Conservation (phyloP, 1,140 invertebrate species). For the Anastrepha obliqua region DNA sequence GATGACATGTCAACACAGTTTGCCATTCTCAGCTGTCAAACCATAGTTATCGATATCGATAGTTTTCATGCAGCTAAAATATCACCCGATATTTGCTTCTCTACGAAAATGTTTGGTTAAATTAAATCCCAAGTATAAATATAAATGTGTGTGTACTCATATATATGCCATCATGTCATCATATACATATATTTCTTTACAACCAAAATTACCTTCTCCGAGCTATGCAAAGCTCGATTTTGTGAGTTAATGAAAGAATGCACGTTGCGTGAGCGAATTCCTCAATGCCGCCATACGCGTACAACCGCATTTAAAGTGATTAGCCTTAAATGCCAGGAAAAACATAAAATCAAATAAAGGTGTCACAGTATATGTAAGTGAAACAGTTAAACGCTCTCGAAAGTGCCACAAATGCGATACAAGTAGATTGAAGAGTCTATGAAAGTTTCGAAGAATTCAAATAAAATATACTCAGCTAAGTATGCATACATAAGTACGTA, state of each 20-base stretch:
- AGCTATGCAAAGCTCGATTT: neutral
- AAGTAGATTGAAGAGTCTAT: neutral
- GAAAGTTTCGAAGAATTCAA: neutral
- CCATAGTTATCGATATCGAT: too few relatives aligned
- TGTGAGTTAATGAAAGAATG: neutral
- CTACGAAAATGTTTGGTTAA: too few relatives aligned
- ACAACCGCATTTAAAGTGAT: neutral
- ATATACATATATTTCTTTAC: too few relatives aligned
- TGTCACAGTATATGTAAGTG: neutral
- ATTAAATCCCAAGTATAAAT: too few relatives aligned
- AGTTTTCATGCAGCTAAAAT: too few relatives aligned
- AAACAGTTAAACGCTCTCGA: neutral
- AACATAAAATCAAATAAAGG: conserved; percentile 15
- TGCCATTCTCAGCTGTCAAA: too few relatives aligned
- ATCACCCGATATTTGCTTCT: too few relatives aligned
- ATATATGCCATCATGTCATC: too few relatives aligned
- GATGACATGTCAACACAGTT: too few relatives aligned
- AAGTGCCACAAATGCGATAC: neutral
- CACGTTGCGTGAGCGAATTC: neutral
- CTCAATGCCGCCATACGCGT: neutral
- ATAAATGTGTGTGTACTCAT: too few relatives aligned
- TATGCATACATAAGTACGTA: too few relatives aligned
- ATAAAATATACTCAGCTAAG: neutral
- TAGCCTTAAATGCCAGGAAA: neutral
- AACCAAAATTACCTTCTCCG: too few relatives aligned